Conservation (phyloP, 2,113 vertebrate genomes). For the Colinus virginianus region DNA sequence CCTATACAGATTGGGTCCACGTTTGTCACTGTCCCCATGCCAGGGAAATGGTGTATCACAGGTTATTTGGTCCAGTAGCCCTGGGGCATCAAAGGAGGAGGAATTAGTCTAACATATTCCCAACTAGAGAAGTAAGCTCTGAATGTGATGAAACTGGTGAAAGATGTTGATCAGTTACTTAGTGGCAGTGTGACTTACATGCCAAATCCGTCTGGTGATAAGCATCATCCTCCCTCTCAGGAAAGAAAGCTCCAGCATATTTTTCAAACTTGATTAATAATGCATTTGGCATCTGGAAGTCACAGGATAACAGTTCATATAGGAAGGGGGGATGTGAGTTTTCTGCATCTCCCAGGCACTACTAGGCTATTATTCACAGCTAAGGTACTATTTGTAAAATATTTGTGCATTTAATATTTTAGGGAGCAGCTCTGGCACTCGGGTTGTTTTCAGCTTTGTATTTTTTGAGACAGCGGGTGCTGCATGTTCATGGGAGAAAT, state of each 20-base stretch:
- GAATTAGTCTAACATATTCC: neutral
- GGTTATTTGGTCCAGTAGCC: neutral
- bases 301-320: conserved; percentile 30
- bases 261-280: conserved; percentile 53
- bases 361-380: conserved; percentile 22
- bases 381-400: conserved; percentile 53
- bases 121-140: neutral
- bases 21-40: fast-evolving
- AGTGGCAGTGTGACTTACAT: neutral
- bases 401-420: conserved; percentile 62
- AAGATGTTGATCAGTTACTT: neutral
- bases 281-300: conserved; percentile 51
- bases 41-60: neutral
- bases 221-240: conserved; percentile 4
- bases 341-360: conserved; percentile 30
- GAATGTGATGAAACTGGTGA: conserved; percentile 2
- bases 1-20: neutral
- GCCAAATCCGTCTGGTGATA: conserved; percentile 2
- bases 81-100: neutral
- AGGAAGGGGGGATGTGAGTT: conserved; percentile 39
- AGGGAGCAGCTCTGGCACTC: conserved; percentile 44
- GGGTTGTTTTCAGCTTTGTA: conserved; percentile 5
- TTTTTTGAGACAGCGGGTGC: fast-evolving
- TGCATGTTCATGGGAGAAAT: neutral
- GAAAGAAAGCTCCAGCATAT: neutral